phyloP scores from a whole-genome alignment of 92 coral and sea anemone species.

The Palythoa grandiflora region DNA sequence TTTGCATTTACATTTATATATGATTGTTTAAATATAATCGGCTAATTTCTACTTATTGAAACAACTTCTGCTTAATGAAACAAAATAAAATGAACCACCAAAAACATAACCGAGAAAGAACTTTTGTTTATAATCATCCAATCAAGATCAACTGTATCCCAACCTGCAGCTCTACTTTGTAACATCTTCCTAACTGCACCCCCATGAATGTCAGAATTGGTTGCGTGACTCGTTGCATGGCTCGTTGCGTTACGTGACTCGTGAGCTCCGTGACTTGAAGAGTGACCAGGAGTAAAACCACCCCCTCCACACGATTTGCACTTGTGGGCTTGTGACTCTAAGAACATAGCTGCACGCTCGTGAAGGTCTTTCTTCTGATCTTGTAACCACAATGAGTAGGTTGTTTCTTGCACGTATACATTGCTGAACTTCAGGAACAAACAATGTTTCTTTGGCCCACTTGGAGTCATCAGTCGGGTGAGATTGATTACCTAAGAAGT shows the following conservation, averaged over 20 bases:
- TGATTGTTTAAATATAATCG: too few species aligned
- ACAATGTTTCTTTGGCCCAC: constrained; percentile 91
- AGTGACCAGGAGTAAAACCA: constrained; percentile 79
- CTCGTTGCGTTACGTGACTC: background rate
- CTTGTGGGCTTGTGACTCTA: constrained; percentile 97
- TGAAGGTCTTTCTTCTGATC: constrained; percentile 86
- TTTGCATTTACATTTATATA: too few species aligned
- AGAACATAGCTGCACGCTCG: constrained; percentile 92
- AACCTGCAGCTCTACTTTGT: constrained; percentile 43
- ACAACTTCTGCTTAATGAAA: too few species aligned
- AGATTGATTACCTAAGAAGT: constrained; percentile 73
- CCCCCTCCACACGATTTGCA: constrained; percentile 97
- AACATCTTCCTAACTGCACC: background rate
- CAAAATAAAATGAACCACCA: too few species aligned
- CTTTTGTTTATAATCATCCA: too few species aligned
- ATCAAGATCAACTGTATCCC: background rate
- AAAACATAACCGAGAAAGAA: too few species aligned
- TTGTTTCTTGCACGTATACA: constrained; percentile 92
- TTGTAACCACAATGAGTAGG: constrained; percentile 93
- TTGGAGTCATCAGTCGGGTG: constrained; percentile 86
- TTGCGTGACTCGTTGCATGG: constrained; percentile 1
- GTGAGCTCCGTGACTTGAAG: constrained; percentile 15
- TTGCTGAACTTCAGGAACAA: constrained; percentile 85
- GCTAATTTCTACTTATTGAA: too few species aligned
- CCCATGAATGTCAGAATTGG: constrained; percentile 4